Conservation (phyloP, 2,888 invertebrate genomes). For the Drosophila histrio region DNA sequence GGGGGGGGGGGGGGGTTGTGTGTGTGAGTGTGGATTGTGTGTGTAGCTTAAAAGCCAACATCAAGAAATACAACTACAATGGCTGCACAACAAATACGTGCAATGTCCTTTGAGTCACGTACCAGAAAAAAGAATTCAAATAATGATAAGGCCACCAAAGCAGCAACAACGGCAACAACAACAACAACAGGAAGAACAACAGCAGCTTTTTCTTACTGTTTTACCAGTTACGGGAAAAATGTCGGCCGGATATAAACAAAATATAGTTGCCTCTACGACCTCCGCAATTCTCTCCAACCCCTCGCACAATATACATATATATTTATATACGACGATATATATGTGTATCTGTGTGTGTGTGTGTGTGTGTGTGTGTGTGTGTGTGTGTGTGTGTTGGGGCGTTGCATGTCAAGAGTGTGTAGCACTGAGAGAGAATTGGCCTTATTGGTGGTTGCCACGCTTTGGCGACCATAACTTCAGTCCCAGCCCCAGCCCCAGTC, state of each 20-base stretch:
- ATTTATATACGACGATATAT: slow-evolving; percentile 20
- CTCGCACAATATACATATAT: slow-evolving; percentile 8
- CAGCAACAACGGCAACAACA: slow-evolving; percentile 18
- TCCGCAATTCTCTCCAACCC: slow-evolving; percentile 1
- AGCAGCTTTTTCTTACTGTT: slow-evolving; percentile 31
- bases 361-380: slow-evolving; percentile 9
- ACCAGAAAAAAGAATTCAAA: slow-evolving; percentile 53
- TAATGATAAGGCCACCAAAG: slow-evolving; percentile 51
- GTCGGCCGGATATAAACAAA: slow-evolving; percentile 61
- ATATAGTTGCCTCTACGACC: slow-evolving; percentile 46
- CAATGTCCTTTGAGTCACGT: slow-evolving; percentile 75
- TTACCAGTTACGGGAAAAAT: slow-evolving; percentile 36
- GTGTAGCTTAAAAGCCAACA: slow-evolving; percentile 17
- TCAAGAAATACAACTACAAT: slow-evolving; percentile 11
- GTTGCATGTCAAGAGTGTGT: slow-evolving; percentile 56
- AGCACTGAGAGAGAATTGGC: slow-evolving; percentile 34
- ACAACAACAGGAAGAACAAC: slow-evolving; percentile 17
- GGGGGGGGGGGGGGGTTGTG: slow-evolving; percentile 1
- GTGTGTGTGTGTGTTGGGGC: slow-evolving; percentile 38
- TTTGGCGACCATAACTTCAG: slow-evolving; percentile 46
- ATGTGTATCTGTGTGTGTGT: slow-evolving; percentile 14
- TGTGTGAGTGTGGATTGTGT: slow-evolving; percentile 3
- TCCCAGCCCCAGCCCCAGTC: slow-evolving; percentile 9
- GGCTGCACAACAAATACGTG: slow-evolving; percentile 66
- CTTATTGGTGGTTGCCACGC: slow-evolving; percentile 64